phyloP scores from a whole-genome alignment of 2,888 invertebrate genomes.

The Tachina fera region DNA sequence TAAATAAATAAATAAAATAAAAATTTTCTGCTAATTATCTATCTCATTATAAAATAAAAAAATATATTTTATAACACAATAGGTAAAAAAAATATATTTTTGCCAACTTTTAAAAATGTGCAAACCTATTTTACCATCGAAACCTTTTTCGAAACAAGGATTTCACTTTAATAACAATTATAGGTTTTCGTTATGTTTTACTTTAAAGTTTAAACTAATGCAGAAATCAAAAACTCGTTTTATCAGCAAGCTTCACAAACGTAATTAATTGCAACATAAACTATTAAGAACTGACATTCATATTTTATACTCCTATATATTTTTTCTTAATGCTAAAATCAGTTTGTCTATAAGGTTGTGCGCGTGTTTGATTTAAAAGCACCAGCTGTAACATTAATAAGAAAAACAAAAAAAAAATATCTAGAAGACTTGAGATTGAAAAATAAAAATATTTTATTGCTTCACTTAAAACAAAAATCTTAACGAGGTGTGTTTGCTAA shows the following conservation, averaged over 20 bases:
- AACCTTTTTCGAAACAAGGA: constrained; percentile 25
- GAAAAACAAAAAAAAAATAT: neutral
- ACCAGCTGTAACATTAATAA: constrained; percentile 38
- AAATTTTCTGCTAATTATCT: too few relatives aligned
- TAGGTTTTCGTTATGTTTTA: neutral
- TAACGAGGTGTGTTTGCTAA: constrained; percentile 66
- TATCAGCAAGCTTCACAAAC: constrained; percentile 37
- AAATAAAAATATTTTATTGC: constrained; percentile 50
- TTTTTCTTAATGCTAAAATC: constrained; percentile 22
- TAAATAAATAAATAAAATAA: too few relatives aligned
- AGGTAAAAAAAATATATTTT: too few relatives aligned
- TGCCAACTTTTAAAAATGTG: neutral
- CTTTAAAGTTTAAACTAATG: too few relatives aligned
- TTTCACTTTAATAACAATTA: constrained; percentile 10
- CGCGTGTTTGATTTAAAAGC: constrained; percentile 48
- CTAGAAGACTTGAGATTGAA: constrained; percentile 31
- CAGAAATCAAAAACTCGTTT: constrained; percentile 39
- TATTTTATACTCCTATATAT: constrained; percentile 48
- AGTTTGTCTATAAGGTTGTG: constrained; percentile 18
- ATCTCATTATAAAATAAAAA: too few relatives aligned
- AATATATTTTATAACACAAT: too few relatives aligned
- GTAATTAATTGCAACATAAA: constrained; percentile 70
- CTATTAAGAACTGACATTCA: constrained; percentile 69
- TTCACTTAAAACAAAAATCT: constrained; percentile 58
- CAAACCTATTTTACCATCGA: neutral